Evolutionary conservation across 2,797 vertebrate genomes (phyloP).

Genomic region (Varecia variegata): DNA sequence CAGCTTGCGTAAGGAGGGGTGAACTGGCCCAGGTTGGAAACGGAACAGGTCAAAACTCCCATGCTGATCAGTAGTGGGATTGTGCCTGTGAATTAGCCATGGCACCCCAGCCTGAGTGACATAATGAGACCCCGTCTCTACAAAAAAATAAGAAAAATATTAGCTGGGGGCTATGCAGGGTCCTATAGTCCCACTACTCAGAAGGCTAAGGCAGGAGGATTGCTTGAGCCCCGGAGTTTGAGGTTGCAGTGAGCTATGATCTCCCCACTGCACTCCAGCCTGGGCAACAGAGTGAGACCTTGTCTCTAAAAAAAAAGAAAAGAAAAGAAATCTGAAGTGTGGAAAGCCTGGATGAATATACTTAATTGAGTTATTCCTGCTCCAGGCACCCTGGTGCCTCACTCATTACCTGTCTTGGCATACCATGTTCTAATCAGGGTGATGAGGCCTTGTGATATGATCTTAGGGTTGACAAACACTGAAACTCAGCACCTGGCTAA

Average conservation of each 20-base stretch:
- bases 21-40: too few relatives aligned
- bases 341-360: background rate
- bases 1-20: too few relatives aligned
- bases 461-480: conserved; percentile 17
- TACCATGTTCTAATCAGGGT: background rate
- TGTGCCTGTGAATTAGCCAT: too few relatives aligned
- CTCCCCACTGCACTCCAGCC: background rate
- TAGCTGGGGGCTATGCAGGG: background rate
- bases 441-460: background rate
- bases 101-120: background rate
- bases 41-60: too few relatives aligned
- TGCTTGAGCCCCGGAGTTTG: background rate
- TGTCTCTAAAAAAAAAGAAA: background rate
- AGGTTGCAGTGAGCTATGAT: background rate
- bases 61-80: too few relatives aligned
- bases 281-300: background rate
- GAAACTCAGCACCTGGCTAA: conserved; percentile 4
- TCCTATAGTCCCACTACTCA: background rate
- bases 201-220: background rate
- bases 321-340: background rate
- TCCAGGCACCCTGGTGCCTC: background rate
- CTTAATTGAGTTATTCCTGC: background rate
- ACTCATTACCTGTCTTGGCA: background rate
- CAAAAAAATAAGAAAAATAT: background rate
- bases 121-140: background rate